Percentiles rank a stretch among this genome's conserved stretches.
Conservation (phyloP, 2,888 invertebrate genomes). For the Calliopum simillimum region DNA sequence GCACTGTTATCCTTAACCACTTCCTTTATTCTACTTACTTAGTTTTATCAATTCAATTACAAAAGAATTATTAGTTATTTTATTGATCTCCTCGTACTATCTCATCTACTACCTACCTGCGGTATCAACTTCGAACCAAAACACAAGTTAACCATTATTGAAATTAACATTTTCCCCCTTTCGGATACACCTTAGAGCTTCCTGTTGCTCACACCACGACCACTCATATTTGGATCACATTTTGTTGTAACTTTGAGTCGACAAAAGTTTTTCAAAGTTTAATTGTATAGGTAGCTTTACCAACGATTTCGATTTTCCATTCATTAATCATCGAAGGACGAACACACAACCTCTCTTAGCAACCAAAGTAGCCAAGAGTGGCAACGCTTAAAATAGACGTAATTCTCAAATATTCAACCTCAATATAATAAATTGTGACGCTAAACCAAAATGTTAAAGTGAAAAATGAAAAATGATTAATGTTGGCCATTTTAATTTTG, state of each 20-base stretch:
- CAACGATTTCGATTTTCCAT: not conserved
- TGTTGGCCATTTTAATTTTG: slow-evolving; percentile 29
- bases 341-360: not conserved
- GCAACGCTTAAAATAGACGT: slow-evolving; percentile 4
- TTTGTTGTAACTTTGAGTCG: not conserved
- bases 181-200: not conserved
- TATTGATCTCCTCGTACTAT: not conserved
- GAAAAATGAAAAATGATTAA: slow-evolving; percentile 45
- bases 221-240: not conserved
- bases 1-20: too few relatives aligned
- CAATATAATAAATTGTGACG: slow-evolving; percentile 6
- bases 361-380: too few relatives aligned
- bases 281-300: slow-evolving; percentile 1
- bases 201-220: not conserved
- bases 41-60: slow-evolving; percentile 13
- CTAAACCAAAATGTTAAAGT: slow-evolving; percentile 28
- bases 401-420: slow-evolving; percentile 4
- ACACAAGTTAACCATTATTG: too few relatives aligned
- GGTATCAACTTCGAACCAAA: too few relatives aligned
- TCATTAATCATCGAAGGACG: not conserved
- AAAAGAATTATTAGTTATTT: not conserved
- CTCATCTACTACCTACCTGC: not conserved
- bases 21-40: not conserved
- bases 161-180: too few relatives aligned
- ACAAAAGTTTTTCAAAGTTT: not conserved